Evolutionary conservation across 2,888 invertebrate species (phyloP).

Genomic region (Eulithis prunata): DNA sequence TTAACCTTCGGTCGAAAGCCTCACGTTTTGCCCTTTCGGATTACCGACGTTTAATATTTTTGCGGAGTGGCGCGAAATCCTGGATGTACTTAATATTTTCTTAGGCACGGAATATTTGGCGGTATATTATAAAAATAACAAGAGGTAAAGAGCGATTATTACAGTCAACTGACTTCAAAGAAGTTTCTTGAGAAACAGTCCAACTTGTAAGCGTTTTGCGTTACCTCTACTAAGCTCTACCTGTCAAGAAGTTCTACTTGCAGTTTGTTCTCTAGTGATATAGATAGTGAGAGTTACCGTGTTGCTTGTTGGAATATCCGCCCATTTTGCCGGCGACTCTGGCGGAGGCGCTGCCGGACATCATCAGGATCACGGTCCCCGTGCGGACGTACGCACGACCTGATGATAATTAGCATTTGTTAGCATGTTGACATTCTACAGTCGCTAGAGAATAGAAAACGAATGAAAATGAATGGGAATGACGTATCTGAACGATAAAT

Average conservation of each 20-base stretch:
- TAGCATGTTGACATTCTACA: not conserved
- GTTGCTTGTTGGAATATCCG: slow-evolving; percentile 89
- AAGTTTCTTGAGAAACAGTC: not conserved
- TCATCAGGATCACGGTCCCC: slow-evolving; percentile 65
- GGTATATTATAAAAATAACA: not conserved
- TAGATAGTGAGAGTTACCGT: slow-evolving; percentile 79
- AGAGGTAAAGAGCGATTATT: not conserved
- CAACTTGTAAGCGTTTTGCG: not conserved
- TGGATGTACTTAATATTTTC: slow-evolving; percentile 10
- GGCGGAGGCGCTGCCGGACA: slow-evolving; percentile 85
- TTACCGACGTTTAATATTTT: slow-evolving; percentile 8
- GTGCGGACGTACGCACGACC: slow-evolving; percentile 62
- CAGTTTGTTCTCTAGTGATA: no score
- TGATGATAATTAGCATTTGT: slow-evolving; percentile 38
- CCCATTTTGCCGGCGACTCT: slow-evolving; percentile 92
- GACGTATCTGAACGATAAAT: no score
- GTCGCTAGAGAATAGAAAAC: no score
- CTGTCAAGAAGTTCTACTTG: no score
- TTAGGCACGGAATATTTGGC: not conserved
- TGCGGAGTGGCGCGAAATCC: slow-evolving; percentile 5
- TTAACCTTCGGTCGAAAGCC: slow-evolving; percentile 22
- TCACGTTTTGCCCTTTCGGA: slow-evolving; percentile 26
- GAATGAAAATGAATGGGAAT: no score
- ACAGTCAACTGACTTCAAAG: no score
- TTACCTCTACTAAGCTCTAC: no score